Percentiles rank a stretch among this genome's conserved stretches.
These are phyloP conservation scores for Cyrtorhinus lividipennis DNA, from an alignment of 1,140 invertebrate species.

Conservation along the genomic window DNA sequence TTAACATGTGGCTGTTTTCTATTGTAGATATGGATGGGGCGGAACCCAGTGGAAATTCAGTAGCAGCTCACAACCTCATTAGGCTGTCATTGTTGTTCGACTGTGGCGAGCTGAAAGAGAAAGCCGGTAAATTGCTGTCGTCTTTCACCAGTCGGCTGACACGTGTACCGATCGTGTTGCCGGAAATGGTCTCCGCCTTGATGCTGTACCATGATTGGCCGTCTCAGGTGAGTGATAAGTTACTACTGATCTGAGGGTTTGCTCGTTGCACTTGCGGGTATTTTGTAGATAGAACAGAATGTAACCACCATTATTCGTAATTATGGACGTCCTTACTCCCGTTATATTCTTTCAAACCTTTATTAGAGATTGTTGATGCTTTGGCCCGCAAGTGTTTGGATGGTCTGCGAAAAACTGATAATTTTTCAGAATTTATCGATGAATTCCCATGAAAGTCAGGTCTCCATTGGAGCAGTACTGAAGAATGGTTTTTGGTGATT, in stretches of 20 bases:
- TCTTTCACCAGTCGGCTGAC: constrained; percentile 44
- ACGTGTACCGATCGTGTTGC: constrained; percentile 47
- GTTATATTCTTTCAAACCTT: no score
- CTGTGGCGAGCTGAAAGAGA: constrained; percentile 38
- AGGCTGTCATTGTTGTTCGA: constrained; percentile 52
- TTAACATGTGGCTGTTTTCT: constrained; percentile 11
- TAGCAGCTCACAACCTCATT: constrained; percentile 66
- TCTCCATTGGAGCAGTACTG: no score
- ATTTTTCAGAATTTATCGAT: no score
- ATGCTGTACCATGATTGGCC: constrained; percentile 49
- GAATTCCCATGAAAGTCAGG: no score
- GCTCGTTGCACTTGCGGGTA: no score
- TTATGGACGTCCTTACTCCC: constrained; percentile 2
- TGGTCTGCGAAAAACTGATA: no score
- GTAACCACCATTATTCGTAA: not conserved
- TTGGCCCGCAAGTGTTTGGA: no score
- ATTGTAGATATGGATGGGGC: constrained; percentile 81
- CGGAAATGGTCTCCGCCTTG: constrained; percentile 63
- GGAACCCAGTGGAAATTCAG: constrained; percentile 84
- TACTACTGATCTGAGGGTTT: no score
- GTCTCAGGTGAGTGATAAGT: constrained; percentile 41
- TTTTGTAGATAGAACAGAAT: not conserved
- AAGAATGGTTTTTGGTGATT: no score
- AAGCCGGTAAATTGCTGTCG: constrained; percentile 44
- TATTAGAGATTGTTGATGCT: no score